Conservation (phyloP, 2,797 vertebrate genomes). For the Notoglanidium macrostoma region DNA sequence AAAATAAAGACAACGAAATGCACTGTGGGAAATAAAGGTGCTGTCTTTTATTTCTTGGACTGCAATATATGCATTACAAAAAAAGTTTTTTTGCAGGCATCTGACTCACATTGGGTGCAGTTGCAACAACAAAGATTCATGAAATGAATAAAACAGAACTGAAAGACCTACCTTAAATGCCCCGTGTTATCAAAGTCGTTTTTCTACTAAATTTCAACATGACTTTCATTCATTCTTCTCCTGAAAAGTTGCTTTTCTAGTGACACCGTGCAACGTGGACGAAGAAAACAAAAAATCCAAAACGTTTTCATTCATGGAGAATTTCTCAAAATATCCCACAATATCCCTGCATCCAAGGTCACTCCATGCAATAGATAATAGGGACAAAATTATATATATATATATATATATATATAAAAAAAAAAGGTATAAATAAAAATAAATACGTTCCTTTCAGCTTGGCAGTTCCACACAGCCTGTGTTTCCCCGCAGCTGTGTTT, state of each 20-base stretch:
- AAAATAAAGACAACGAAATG: neutral
- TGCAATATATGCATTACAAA: neutral
- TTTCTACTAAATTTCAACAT: slow-evolving; percentile 29
- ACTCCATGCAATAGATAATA: neutral
- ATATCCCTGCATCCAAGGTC: neutral
- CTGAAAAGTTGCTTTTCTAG: neutral
- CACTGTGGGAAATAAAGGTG: neutral
- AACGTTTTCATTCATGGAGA: slow-evolving; percentile 31
- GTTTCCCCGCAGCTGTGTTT: slow-evolving; percentile 26
- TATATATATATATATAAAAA: neutral
- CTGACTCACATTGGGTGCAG: neutral
- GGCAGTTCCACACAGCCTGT: slow-evolving; percentile 15
- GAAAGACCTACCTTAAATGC: slow-evolving; percentile 20
- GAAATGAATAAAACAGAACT: neutral
- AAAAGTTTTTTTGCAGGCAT: neutral
- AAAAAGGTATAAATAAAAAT: neutral
- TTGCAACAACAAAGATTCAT: neutral
- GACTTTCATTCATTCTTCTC: slow-evolving; percentile 46
- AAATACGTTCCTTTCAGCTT: neutral
- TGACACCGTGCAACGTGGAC: slow-evolving; percentile 10
- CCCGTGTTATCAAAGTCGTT: slow-evolving; percentile 2
- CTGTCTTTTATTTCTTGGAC: neutral
- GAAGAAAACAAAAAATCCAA: neutral
- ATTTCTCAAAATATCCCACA: neutral
- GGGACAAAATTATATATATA: no score